These are phyloP conservation scores for Calliphora vicina DNA, from an alignment of 1,140 invertebrate genomes.

Conservation along the genomic window DNA sequence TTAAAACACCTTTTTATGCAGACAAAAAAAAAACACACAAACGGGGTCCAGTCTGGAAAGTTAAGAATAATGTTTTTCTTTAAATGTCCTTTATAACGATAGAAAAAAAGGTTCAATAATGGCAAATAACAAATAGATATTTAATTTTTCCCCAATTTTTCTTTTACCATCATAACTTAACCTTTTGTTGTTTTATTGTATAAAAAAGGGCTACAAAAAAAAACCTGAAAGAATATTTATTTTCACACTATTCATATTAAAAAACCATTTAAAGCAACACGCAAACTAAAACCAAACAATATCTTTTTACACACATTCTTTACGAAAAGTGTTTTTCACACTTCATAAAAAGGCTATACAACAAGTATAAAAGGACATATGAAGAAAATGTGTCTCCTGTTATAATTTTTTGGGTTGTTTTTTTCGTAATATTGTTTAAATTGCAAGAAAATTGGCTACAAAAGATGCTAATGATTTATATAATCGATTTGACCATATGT, in stretches of 20 bases:
- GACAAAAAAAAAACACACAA: not conserved
- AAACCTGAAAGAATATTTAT: slow-evolving; percentile 26
- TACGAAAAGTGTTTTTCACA: slow-evolving; percentile 22
- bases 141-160: not conserved
- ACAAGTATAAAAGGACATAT: not conserved
- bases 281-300: slow-evolving; percentile 39
- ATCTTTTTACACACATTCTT: not conserved
- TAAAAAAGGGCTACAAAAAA: not conserved
- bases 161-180: not conserved
- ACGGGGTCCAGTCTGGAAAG: slow-evolving; percentile 20
- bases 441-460: slow-evolving; percentile 59
- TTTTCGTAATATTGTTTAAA: slow-evolving; percentile 34
- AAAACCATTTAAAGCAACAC: slow-evolving; percentile 59
- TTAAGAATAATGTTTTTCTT: slow-evolving; percentile 16
- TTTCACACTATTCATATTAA: slow-evolving; percentile 51
- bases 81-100: slow-evolving; percentile 1
- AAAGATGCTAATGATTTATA: slow-evolving; percentile 64
- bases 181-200: not conserved
- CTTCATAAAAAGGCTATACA: slow-evolving; percentile 17
- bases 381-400: not conserved
- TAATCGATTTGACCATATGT: slow-evolving; percentile 62
- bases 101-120: slow-evolving; percentile 17
- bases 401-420: not conserved
- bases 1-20: not conserved
- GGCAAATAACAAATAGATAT: slow-evolving; percentile 3